Conservation (phyloP, 1,140 invertebrate genomes). For the Lepidostoma basale region DNA sequence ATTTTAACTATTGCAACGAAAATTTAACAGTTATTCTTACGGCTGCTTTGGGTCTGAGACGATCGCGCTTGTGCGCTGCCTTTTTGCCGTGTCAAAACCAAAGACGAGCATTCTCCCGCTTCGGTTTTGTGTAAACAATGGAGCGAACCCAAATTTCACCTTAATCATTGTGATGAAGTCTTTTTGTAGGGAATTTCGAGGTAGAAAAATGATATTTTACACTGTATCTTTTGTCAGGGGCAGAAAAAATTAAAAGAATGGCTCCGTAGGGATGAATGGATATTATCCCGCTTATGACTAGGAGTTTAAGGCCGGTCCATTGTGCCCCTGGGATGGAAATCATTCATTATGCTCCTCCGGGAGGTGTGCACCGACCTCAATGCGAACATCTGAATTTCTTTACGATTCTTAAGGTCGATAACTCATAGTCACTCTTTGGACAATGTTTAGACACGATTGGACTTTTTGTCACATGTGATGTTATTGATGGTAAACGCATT, state of each 20-base stretch:
- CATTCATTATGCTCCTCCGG: constrained; percentile 32
- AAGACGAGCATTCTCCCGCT: constrained; percentile 37
- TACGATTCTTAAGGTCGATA: background rate
- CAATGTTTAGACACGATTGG: constrained; percentile 14
- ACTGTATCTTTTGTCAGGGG: constrained; percentile 40
- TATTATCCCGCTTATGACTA: constrained; percentile 29
- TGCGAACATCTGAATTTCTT: constrained; percentile 8
- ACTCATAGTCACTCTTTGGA: constrained; percentile 4
- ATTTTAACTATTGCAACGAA: no score
- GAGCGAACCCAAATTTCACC: constrained; percentile 37
- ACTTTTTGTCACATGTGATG: background rate
- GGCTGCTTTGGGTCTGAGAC: no score
- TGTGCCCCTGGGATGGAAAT: constrained; percentile 32
- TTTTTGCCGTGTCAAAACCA: constrained; percentile 21
- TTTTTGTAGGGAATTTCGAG: constrained; percentile 42
- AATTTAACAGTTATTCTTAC: no score
- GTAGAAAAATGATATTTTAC: constrained; percentile 45
- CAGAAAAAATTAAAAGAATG: constrained; percentile 43
- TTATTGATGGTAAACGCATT: no score
- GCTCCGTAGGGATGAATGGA: constrained; percentile 40
- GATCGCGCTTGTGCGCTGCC: constrained; percentile 8
- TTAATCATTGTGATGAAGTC: constrained; percentile 45
- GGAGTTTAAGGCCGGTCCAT: constrained; percentile 30
- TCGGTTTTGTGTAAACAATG: constrained; percentile 44
- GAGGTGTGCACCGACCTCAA: constrained; percentile 14